A percentile compares a stretch with the other conserved stretches of the same genome.
phyloP scores from a whole-genome alignment of 2,888 invertebrate species.

The Aphidoletes aphidimyza region DNA sequence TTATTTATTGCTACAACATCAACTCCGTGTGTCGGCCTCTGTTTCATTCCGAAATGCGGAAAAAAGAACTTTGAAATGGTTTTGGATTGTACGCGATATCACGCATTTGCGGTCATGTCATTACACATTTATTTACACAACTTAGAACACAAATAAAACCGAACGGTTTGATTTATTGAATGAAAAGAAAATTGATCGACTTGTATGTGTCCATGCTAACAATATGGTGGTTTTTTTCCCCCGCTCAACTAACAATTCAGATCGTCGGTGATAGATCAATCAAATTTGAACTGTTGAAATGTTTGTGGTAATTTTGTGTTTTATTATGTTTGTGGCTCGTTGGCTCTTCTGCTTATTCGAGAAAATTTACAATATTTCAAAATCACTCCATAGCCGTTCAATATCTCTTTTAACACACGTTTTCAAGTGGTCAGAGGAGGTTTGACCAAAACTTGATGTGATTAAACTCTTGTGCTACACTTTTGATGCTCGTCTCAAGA shows the following conservation, averaged over 20 bases:
- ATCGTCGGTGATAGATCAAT: slow-evolving; percentile 7
- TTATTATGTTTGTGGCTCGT: no score
- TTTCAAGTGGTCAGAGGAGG: no score
- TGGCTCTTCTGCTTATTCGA: no score
- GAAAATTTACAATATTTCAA: no score
- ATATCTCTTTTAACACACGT: no score
- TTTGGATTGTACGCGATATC: slow-evolving; percentile 12
- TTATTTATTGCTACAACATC: not conserved
- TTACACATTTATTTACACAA: slow-evolving; percentile 9
- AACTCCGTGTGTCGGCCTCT: not conserved
- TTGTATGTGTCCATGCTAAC: not conserved
- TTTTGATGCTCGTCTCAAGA: no score
- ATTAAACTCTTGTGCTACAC: no score
- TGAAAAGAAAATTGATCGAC: slow-evolving; percentile 30
- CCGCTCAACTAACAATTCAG: no score
- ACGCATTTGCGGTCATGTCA: slow-evolving; percentile 34
- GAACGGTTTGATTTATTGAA: slow-evolving; percentile 24
- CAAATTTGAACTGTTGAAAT: not conserved
- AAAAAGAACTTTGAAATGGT: slow-evolving; percentile 29
- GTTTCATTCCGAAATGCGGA: slow-evolving; percentile 26
- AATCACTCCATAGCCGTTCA: no score
- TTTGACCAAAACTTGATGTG: no score
- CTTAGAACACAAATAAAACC: slow-evolving; percentile 32
- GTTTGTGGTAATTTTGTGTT: no score
- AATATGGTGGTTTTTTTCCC: no score